phyloP scores from a whole-genome alignment of 2,888 invertebrate genomes.

The Clivina fossor region DNA sequence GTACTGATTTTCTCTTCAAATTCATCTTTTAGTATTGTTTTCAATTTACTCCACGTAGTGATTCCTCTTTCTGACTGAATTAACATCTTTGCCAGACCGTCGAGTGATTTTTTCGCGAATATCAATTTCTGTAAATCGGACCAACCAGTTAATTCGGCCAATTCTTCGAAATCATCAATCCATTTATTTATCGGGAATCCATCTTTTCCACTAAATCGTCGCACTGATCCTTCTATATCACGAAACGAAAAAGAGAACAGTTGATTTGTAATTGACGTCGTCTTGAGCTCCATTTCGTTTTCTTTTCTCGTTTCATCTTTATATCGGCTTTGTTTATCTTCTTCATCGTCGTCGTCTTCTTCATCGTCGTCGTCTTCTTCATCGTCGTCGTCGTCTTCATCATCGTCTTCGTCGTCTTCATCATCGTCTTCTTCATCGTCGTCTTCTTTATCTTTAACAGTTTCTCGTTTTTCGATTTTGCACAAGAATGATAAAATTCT shows the following conservation, averaged over 20 bases:
- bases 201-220: constrained; percentile 9
- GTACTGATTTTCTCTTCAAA: constrained; percentile 20
- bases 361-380: not conserved
- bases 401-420: constrained; percentile 4
- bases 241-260: constrained; percentile 1
- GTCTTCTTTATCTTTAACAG: too few species aligned
- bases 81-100: constrained; percentile 34
- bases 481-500: too few species aligned
- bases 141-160: constrained; percentile 27
- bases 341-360: not conserved
- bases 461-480: too few species aligned
- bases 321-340: not conserved
- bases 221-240: constrained; percentile 7
- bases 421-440: too few species aligned
- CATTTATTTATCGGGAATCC: constrained; percentile 31
- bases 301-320: too few species aligned
- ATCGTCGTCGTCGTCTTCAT: constrained; percentile 1
- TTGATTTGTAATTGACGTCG: too few species aligned
- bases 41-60: constrained; percentile 24
- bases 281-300: too few species aligned
- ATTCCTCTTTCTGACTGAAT: constrained; percentile 33
- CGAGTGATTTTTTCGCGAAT: constrained; percentile 34
- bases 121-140: constrained; percentile 34
- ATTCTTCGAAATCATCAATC: constrained; percentile 36
- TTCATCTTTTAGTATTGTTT: constrained; percentile 16